These are phyloP conservation scores for Bryconaethiops microstoma DNA, from an alignment of 2,797 vertebrate species.

Conservation along the genomic window DNA sequence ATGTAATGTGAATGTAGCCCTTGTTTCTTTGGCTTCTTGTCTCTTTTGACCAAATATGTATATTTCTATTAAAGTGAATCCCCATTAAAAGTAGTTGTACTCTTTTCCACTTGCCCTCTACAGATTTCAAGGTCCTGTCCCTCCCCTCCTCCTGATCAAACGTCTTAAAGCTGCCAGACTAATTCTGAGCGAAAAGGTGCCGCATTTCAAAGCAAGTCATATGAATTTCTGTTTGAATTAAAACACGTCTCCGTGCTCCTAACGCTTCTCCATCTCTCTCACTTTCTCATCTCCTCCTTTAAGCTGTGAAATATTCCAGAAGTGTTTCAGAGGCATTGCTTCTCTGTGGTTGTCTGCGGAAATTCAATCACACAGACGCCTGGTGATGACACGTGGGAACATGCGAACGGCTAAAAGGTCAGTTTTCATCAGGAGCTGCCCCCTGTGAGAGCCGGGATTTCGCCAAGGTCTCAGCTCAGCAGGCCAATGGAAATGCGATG, in stretches of 20 bases:
- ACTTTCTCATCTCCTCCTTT: neutral
- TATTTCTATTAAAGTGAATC: no score
- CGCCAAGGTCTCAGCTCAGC: slow-evolving; percentile 1
- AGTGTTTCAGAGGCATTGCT: neutral
- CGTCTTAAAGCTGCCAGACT: neutral
- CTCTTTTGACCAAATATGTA: no score
- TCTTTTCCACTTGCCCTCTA: neutral
- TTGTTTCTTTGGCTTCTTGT: no score
- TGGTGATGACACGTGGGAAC: slow-evolving; percentile 28
- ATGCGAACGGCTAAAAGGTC: no score
- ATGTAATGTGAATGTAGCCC: no score
- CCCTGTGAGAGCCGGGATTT: slow-evolving; percentile 6
- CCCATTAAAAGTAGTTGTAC: no score
- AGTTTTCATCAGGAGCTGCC: no score
- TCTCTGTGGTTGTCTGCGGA: neutral
- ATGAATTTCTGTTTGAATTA: slow-evolving; percentile 10
- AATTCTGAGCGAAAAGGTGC: neutral
- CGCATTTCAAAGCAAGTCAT: neutral
- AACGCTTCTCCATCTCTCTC: neutral
- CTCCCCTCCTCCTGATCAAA: neutral
- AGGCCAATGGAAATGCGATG: slow-evolving; percentile 31
- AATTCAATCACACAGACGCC: slow-evolving; percentile 20
- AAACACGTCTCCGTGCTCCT: neutral
- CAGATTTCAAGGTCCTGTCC: neutral
- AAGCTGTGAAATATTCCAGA: slow-evolving; percentile 21